phyloP scores from a whole-genome alignment of 2,113 vertebrate genomes.

The Petrocephalus microphthalmus region DNA sequence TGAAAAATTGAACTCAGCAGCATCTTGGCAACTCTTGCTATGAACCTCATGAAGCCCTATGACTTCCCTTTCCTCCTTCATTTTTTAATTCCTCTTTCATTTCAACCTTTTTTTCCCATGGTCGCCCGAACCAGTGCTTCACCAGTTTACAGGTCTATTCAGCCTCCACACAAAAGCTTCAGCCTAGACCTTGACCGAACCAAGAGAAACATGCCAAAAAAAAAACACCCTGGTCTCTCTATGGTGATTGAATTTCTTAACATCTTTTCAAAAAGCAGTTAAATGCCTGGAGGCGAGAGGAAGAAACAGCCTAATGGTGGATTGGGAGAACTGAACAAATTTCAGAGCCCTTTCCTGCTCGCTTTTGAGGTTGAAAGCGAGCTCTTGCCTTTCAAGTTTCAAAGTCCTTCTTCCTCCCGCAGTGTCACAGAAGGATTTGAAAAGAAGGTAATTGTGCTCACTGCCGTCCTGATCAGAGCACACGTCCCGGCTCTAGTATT shows the following conservation, averaged over 20 bases:
- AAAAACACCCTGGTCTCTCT: slow-evolving; percentile 77
- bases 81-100: slow-evolving; percentile 59
- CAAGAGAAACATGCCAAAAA: slow-evolving; percentile 81
- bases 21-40: slow-evolving; percentile 4
- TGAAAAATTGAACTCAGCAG: slow-evolving; percentile 6
- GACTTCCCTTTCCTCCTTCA: slow-evolving; percentile 38
- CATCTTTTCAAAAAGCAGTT: slow-evolving; percentile 99
- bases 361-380: slow-evolving; percentile 99
- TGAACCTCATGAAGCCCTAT: slow-evolving; percentile 18
- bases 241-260: slow-evolving; percentile 99
- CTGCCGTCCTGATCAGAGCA: slow-evolving; percentile 99
- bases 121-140: slow-evolving; percentile 53
- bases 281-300: slow-evolving; percentile 99
- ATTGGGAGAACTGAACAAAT: slow-evolving; percentile 99
- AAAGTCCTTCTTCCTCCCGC: slow-evolving; percentile 99
- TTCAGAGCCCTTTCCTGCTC: slow-evolving; percentile 99
- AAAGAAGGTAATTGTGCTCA: slow-evolving; percentile 99
- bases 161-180: slow-evolving; percentile 90
- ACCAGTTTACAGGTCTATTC: slow-evolving; percentile 76
- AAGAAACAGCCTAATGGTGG: slow-evolving; percentile 99
- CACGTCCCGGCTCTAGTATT: slow-evolving; percentile 98
- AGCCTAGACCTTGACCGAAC: slow-evolving; percentile 90
- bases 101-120: slow-evolving; percentile 53
- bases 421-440: slow-evolving; percentile 99
- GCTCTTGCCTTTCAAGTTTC: slow-evolving; percentile 99